A percentile compares a stretch with the other conserved stretches of the same genome.
phyloP scores from a whole-genome alignment of 2,113 vertebrate genomes.

The Pelusios castaneus region DNA sequence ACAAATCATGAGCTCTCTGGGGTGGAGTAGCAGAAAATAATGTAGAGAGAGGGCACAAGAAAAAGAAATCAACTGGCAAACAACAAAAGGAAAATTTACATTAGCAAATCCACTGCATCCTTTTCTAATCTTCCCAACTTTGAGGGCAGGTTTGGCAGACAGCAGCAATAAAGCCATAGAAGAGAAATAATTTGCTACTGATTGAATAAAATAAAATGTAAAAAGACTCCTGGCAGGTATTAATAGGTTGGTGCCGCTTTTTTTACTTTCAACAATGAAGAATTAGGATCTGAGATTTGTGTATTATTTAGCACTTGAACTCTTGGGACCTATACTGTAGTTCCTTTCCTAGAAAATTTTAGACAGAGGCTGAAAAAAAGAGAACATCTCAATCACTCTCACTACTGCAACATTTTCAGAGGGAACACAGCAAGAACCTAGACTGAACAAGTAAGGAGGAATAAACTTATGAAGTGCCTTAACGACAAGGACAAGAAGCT shows the following conservation, averaged over 20 bases:
- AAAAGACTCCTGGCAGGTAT: conserved; percentile 23
- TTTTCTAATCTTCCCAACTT: conserved; percentile 34
- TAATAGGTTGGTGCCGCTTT: conserved; percentile 2
- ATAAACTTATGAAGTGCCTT: conserved; percentile 48
- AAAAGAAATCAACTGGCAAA: conserved; percentile 30
- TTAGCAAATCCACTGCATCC: conserved; percentile 42
- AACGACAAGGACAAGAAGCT: conserved; percentile 49
- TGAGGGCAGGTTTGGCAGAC: background rate
- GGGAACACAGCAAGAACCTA: conserved; percentile 31
- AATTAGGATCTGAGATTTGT: conserved; percentile 2
- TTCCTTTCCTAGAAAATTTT: conserved; percentile 1
- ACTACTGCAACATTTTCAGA: conserved; percentile 18
- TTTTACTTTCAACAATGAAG: conserved; percentile 1
- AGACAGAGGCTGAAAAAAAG: background rate
- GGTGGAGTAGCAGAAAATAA: conserved; percentile 36
- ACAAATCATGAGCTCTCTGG: conserved; percentile 50
- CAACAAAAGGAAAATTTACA: conserved; percentile 43
- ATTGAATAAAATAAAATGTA: background rate
- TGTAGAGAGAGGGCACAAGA: background rate
- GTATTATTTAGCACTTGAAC: background rate
- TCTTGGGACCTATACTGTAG: background rate
- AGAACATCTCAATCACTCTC: conserved; percentile 18
- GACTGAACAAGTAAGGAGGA: conserved; percentile 27
- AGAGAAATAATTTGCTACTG: conserved; percentile 1
- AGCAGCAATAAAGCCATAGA: conserved; percentile 37